Evolutionary conservation across 2,113 vertebrate species (phyloP), one percentile per base, ranked within the genome.

Genomic region (Crotalus tigris): DNA sequence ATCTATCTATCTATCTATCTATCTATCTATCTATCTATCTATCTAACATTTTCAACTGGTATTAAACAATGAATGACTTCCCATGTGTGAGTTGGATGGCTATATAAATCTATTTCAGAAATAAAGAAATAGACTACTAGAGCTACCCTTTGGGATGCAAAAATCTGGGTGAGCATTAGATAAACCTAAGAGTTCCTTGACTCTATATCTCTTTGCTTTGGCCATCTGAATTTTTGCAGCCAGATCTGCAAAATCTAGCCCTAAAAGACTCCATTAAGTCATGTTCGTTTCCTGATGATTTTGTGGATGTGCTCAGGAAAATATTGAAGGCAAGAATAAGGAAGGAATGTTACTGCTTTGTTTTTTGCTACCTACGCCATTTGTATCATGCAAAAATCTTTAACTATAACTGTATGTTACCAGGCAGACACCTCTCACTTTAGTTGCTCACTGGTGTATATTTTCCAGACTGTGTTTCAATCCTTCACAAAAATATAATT

Each of bases 401-500:
- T 92, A 69, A 13, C 53, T n/a, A 24, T 90, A 87, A 87, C 49
- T 51, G 24, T 39, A 86, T 53, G 87, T 49, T 64, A 93, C 91
- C 64, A 26, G 53, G 54, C 57, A 94, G 89, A 53, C 26, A 44
- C 17, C 54, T 93, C 39, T 90, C 92, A 12, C 4, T 12, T 93
- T 10, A 0, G 69, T 64, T 92, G 90, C 91, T 86, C 29, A 87
- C 46, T 19, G 7, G 61, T 44, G n/a, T 4, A 57, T 92, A 61
- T 91, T 94, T 58, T 3, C 10, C 4, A 64, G 89, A 3, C 1
- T 96, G 87, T 94, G 53, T n/a, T 91, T 92, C 81, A 59, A 4
- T 91, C 81, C 6, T 51, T 93, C 87, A 49, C 3, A 94, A 92
- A 92, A 94, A 93, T 93, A 39, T 39, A 39, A 39, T 39, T 39